Evolutionary conservation across 2,113 vertebrate genomes (phyloP).

Genomic region (Canis aureus): DNA sequence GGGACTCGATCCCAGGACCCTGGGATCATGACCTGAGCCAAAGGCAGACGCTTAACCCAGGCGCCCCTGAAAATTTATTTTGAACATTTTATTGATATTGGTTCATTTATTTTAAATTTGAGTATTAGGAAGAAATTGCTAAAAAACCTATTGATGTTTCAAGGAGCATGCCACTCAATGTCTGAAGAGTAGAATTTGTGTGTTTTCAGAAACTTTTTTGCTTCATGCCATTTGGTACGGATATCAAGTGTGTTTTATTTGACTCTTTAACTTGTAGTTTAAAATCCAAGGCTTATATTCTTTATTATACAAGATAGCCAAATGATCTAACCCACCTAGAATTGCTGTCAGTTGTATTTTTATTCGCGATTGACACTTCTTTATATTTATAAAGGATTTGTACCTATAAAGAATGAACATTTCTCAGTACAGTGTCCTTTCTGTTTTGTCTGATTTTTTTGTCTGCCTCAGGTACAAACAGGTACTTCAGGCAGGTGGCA

Average conservation of each 20-base stretch:
- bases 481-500: conserved; percentile 92
- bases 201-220: conserved; percentile 27
- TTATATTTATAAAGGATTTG: background rate
- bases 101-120: conserved; percentile 56
- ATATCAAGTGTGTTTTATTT: conserved; percentile 7
- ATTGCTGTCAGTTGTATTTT: conserved; percentile 56
- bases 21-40: too few relatives aligned
- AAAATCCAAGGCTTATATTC: background rate
- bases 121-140: conserved; percentile 11
- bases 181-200: background rate
- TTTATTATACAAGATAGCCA: background rate
- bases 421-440: background rate
- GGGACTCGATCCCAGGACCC: too few relatives aligned
- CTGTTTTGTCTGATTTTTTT: conserved; percentile 46
- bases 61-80: background rate
- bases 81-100: background rate
- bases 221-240: background rate
- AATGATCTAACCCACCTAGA: background rate
- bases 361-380: background rate
- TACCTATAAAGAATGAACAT: background rate
- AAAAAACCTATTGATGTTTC: background rate
- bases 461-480: conserved; percentile 91
- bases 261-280: background rate
- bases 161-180: background rate
- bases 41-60: too few relatives aligned